phyloP scores from a whole-genome alignment of 1,140 invertebrate species.

The Manduca sexta region DNA sequence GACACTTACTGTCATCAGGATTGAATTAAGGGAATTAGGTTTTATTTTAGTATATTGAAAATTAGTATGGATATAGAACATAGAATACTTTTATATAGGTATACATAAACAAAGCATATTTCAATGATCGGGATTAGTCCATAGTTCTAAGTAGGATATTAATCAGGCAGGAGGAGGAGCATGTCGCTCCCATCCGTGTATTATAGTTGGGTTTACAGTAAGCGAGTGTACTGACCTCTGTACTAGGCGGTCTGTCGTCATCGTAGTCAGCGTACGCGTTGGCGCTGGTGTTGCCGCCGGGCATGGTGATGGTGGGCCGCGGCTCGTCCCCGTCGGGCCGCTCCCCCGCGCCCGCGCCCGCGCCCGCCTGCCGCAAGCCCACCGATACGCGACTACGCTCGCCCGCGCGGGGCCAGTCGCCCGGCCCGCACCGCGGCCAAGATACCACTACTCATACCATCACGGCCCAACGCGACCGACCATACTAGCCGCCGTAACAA shows the following conservation, averaged over 20 bases:
- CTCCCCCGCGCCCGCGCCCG: conserved; percentile 7
- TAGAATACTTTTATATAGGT: too few species aligned
- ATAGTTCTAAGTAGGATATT: too few species aligned
- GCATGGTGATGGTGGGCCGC: conserved; percentile 67
- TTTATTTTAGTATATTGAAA: too few species aligned
- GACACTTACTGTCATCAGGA: too few species aligned
- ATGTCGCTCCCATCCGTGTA: too few species aligned
- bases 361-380: conserved; percentile 2
- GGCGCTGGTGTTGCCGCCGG: conserved; percentile 33
- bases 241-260: conserved; percentile 33
- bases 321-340: conserved; percentile 21
- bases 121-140: too few species aligned
- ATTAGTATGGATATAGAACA: too few species aligned
- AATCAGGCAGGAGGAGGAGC: too few species aligned
- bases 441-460: neutral
- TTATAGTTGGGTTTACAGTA: too few species aligned
- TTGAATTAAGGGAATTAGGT: too few species aligned
- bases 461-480: neutral
- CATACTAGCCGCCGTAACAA: too few species aligned
- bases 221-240: conserved; percentile 26
- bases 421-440: neutral
- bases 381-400: conserved; percentile 1
- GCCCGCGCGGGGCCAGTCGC: neutral
- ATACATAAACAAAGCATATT: too few species aligned
- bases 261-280: conserved; percentile 31